Conservation (phyloP, 2,797 vertebrate species). For the Epinephelus awoara region DNA sequence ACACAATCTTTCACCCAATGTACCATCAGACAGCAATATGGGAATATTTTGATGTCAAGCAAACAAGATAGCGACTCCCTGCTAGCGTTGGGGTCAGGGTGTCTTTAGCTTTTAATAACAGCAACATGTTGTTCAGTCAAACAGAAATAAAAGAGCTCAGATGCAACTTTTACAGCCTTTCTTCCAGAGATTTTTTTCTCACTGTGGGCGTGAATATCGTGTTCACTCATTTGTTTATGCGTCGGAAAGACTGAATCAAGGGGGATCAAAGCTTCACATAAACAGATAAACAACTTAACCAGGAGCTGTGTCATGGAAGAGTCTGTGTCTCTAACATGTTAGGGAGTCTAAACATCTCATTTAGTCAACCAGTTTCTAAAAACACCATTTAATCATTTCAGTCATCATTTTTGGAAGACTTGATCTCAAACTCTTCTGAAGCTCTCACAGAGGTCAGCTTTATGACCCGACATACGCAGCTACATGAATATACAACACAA, state of each 20-base stretch:
- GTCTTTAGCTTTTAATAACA: neutral
- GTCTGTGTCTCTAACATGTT: neutral
- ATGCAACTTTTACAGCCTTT: neutral
- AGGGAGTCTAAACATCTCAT: neutral
- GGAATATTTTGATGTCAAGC: constrained; percentile 2
- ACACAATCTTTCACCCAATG: neutral
- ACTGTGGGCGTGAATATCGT: neutral
- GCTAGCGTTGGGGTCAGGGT: neutral
- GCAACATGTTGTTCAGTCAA: neutral
- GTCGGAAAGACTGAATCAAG: constrained; percentile 4
- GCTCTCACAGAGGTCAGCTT: neutral
- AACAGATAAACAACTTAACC: constrained; percentile 4
- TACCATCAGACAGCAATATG: neutral
- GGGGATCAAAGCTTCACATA: constrained; percentile 4
- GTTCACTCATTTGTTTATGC: neutral
- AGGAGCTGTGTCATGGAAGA: neutral
- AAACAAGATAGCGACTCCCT: neutral
- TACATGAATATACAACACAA: constrained; percentile 27
- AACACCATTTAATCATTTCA: neutral
- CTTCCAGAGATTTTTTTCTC: neutral
- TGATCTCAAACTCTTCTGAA: constrained; percentile 8
- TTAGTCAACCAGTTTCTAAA: neutral
- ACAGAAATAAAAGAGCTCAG: neutral
- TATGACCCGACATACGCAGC: constrained; percentile 6
- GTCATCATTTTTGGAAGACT: neutral